Conservation (phyloP, 1,140 invertebrate species). For the Cotesia chilonis region DNA sequence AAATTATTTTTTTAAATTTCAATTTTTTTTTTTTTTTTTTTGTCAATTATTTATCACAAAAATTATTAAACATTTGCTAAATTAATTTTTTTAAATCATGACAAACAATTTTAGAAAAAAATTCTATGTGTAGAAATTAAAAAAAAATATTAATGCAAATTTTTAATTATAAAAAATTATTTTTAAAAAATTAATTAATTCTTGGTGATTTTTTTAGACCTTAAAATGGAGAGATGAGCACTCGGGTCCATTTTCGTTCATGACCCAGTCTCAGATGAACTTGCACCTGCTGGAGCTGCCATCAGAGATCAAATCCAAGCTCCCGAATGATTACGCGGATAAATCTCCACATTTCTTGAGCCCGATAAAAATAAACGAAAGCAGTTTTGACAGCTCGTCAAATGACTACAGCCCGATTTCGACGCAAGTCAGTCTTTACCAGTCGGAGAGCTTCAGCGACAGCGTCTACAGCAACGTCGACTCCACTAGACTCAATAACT, state of each 20-base stretch:
- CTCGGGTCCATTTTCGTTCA: conserved; percentile 81
- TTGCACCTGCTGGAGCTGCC: conserved; percentile 65
- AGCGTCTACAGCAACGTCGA: conserved; percentile 52
- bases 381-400: conserved; percentile 45
- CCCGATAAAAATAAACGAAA: conserved; percentile 51
- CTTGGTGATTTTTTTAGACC: conserved; percentile 48
- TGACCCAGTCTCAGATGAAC: conserved; percentile 81
- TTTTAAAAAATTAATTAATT: no score
- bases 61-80: no score
- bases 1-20: not conserved
- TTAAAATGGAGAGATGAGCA: conserved; percentile 77
- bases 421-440: conserved; percentile 53
- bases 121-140: conserved; percentile 8
- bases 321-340: conserved; percentile 45
- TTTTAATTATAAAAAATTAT: not conserved
- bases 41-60: no score
- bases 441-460: conserved; percentile 55
- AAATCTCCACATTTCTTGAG: conserved; percentile 52
- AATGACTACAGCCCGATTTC: conserved; percentile 54
- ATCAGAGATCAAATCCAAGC: conserved; percentile 44
- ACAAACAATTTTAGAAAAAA: not conserved
- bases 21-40: no score
- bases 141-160: not conserved
- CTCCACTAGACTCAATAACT: conserved; percentile 44
- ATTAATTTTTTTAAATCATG: no score